Conservation (phyloP, 92 coral and sea anemone genomes). For the Porites divaricata region DNA sequence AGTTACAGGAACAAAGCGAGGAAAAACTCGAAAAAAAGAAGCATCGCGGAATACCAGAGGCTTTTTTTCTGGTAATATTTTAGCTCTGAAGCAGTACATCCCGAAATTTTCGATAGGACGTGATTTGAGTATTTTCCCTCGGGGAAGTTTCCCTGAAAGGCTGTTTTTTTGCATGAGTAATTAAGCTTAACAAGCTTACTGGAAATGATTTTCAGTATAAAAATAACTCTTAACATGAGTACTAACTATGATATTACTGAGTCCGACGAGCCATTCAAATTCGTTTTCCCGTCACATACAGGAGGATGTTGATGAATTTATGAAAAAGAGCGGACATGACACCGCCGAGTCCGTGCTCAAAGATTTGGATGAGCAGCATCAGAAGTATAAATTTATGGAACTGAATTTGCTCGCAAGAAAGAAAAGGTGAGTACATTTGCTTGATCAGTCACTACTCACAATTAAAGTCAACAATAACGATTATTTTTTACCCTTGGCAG, state of each 20-base stretch:
- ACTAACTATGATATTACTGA: neutral
- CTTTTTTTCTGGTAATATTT: slow-evolving; percentile 79
- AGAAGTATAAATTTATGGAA: slow-evolving; percentile 98
- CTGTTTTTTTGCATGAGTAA: no score
- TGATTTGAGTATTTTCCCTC: slow-evolving; percentile 8
- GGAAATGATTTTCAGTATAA: no score
- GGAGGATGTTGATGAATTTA: slow-evolving; percentile 95
- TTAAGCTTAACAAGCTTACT: no score
- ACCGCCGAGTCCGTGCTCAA: slow-evolving; percentile 87
- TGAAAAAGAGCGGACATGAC: slow-evolving; percentile 82
- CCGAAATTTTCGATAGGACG: neutral
- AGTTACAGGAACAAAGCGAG: slow-evolving; percentile 28
- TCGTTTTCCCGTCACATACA: slow-evolving; percentile 15
- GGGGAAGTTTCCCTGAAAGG: neutral
- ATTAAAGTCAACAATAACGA: no score
- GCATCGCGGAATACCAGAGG: slow-evolving; percentile 98
- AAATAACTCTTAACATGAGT: no score
- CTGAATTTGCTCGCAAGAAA: slow-evolving; percentile 87
- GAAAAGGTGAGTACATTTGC: slow-evolving; percentile 59
- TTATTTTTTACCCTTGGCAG: no score
- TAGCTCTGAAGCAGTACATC: neutral
- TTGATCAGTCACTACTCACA: no score
- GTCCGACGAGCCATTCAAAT: neutral
- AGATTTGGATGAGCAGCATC: slow-evolving; percentile 93
- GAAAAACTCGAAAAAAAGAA: slow-evolving; percentile 65